These are phyloP conservation scores for Anthonomus grandis DNA, from an alignment of 1,140 invertebrate genomes.

Conservation along the genomic window DNA sequence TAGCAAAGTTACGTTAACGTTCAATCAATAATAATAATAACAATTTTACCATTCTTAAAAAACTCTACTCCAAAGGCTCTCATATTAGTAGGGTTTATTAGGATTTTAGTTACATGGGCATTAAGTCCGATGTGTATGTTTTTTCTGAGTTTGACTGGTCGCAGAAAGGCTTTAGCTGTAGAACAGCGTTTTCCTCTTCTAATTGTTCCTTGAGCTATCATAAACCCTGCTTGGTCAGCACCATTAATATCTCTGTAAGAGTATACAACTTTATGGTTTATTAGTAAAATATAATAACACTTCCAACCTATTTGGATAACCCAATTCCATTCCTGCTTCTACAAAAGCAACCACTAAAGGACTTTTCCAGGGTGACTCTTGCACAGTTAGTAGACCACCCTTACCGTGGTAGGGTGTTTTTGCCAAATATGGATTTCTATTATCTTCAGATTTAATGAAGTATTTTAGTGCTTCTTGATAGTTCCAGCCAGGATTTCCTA, in stretches of 20 bases:
- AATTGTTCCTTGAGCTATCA: constrained; percentile 88
- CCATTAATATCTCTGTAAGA: constrained; percentile 76
- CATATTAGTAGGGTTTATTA: constrained; percentile 69
- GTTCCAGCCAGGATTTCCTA: constrained; percentile 77
- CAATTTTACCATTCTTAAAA: constrained; percentile 59
- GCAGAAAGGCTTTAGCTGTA: constrained; percentile 84
- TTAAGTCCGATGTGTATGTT: constrained; percentile 80
- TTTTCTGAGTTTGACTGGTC: constrained; percentile 68
- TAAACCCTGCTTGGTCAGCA: constrained; percentile 76
- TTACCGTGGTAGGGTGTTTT: constrained; percentile 68
- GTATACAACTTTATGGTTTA: neutral
- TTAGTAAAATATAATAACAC: too few relatives aligned
- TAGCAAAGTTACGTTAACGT: too few relatives aligned
- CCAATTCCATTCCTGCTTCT: constrained; percentile 80
- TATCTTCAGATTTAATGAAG: constrained; percentile 87
- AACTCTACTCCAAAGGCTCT: constrained; percentile 74
- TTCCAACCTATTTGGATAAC: constrained; percentile 67
- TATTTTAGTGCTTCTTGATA: constrained; percentile 86
- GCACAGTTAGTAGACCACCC: constrained; percentile 76
- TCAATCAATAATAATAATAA: neutral
- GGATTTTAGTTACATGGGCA: constrained; percentile 68
- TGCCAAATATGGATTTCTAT: constrained; percentile 76
- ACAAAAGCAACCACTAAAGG: constrained; percentile 78
- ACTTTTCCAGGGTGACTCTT: constrained; percentile 80
- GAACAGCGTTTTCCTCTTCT: constrained; percentile 69